Evolutionary conservation across 2,888 invertebrate species (phyloP), one percentile per base, ranked within the genome.

Genomic region (Drosophila suboccidentalis): DNA sequence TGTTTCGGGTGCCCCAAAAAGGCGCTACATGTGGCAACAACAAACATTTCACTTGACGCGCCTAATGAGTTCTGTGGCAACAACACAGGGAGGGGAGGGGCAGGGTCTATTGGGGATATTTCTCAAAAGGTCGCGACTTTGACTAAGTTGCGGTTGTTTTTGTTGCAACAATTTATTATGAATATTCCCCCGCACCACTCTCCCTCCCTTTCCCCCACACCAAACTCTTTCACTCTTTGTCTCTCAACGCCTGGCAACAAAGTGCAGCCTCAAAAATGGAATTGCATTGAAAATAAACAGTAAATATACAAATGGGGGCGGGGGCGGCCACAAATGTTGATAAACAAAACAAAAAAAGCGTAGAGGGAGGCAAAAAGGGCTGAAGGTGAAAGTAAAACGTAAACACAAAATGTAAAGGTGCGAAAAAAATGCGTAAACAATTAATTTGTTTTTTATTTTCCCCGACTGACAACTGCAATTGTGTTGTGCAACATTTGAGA

Each of bases 1-100:
- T 86, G 80, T 76, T 85, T 82, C 62, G 78, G 72, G 49, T 71
- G 44, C 61, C 55, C 64, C 61, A 57, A 65, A 70, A 70, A 51
- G 79, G 76, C 76, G 49, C 73, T 78, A 67, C 79, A 75, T 77
- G 72, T 66, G 71, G 73, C 79, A 73, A 59, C 51, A 74, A 60
- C 75, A 75, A 85, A 75, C 83, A 86, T 86, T 83, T 86, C 88
- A 86, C 85, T 85, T 85, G 84, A 87, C 84, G 87, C 84, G 87
- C 87, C 80, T 85, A 85, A 85, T 85, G 84, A 88, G 87, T 80
- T 80, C 32, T n/a, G 36, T 51, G 66, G 55, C 63, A 55, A 44
- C 66, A 65, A 64, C 36, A 51, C 47, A 39, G 49, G 32, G n/a
- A 5, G 44, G 53, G 32, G 26, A 41, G 15, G 13, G 10, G 15